A percentile compares a stretch with the other conserved stretches of the same genome.
phyloP scores from a whole-genome alignment of 2,888 invertebrate genomes.

The Chesias legatella region DNA sequence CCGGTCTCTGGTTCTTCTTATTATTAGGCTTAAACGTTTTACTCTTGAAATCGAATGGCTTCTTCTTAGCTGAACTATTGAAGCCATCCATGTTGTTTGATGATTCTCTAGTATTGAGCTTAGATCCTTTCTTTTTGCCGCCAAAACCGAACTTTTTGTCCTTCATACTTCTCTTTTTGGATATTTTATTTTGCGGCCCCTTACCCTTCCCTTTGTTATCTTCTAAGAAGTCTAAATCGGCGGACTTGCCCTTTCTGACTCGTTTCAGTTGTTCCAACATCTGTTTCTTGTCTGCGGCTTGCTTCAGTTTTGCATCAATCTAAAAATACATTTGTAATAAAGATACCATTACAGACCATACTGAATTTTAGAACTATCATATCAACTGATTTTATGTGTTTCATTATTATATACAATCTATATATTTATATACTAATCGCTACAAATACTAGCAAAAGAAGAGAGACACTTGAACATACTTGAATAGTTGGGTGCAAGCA shows the following conservation, averaged over 20 bases:
- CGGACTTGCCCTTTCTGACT: constrained; percentile 90
- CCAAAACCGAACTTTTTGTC: constrained; percentile 96
- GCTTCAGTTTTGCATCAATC: constrained; percentile 89
- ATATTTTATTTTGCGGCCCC: constrained; percentile 58
- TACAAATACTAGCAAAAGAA: too few species aligned
- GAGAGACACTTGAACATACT: too few species aligned
- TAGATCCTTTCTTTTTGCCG: constrained; percentile 94
- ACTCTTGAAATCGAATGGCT: constrained; percentile 59
- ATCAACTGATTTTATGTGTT: too few species aligned
- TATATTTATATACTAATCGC: too few species aligned
- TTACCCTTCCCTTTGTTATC: constrained; percentile 71
- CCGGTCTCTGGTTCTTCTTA: constrained; percentile 74
- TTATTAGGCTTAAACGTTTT: constrained; percentile 62
- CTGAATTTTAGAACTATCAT: too few species aligned
- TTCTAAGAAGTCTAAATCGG: constrained; percentile 90
- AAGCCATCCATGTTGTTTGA: constrained; percentile 83
- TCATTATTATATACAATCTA: too few species aligned
- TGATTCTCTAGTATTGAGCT: constrained; percentile 92
- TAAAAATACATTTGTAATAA: constrained; percentile 56
- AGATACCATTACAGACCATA: too few species aligned
- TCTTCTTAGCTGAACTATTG: constrained; percentile 64
- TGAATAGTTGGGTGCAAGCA: too few species aligned
- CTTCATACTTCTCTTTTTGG: constrained; percentile 82
- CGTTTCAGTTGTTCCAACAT: constrained; percentile 96
- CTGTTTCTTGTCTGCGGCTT: constrained; percentile 94